Evolutionary conservation across 1,140 invertebrate species (phyloP), one percentile per base, ranked within the genome.

Genomic region (Zeugodacus cucurbitae): DNA sequence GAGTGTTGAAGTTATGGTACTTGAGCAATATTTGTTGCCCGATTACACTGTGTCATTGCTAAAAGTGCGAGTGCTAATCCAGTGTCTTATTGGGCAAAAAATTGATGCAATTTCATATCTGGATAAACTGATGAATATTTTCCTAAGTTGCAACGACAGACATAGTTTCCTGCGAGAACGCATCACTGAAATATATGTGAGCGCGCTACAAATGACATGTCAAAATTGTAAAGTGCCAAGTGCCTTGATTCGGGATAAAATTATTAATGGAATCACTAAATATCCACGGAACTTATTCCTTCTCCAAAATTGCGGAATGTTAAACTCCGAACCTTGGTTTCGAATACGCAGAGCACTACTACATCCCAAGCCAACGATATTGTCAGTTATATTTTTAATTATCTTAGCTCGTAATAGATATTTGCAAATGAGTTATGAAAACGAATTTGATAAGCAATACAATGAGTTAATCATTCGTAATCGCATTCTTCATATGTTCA

Each of bases 271-370:
- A 8, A 90, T 96, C 29, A 88, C 92, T 2, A 89, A 92, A 44
- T 96, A 94, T 90, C 95, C 95, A 2, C 94, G 95, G 88, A 96
- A 96, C 91, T 90, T 95, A 78, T 94, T 94, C 86, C 89, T 96
- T 3, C 91, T 96, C 17, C 90, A 92, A 17, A 59, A 82, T 11
- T 91, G 90, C 88, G 85, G 91, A 8, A 89, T 82, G 14, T 86
- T 91, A 0, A 37, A 11, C 1, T 89, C 89, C 0, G 8, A 91
- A 87, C 89, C 89, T 2, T 93, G 92, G 92, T 89, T 90, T 86
- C 90, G 90, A 74, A 85, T 92, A 34, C 90, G 92, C 0, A 34
- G 86, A 0, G 85, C 86, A 0, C 26, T 92, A 4, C 78, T 91
- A 8, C 89, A 87, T 62, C 89, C 89, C n/a, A 87, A 89, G 11